Conservation (phyloP, 1,140 invertebrate species). For the Drosophila dunni region DNA sequence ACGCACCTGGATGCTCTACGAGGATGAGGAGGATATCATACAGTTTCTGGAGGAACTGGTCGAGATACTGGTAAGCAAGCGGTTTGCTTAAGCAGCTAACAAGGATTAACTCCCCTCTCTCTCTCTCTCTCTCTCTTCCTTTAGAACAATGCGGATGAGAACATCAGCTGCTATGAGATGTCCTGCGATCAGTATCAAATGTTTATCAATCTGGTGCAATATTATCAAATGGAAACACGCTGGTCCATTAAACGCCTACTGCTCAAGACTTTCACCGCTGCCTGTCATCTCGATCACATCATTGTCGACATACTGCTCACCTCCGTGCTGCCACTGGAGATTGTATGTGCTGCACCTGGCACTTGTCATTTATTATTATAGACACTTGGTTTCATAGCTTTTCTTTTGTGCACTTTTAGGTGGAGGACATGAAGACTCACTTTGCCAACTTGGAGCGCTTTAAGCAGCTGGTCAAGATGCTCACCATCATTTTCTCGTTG, state of each 20-base stretch:
- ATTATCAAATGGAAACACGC: slow-evolving; percentile 96
- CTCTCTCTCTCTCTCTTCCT: slow-evolving; percentile 58
- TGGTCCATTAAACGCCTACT: slow-evolving; percentile 92
- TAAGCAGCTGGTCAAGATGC: slow-evolving; percentile 88
- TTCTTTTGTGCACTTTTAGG: slow-evolving; percentile 31
- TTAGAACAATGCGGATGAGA: slow-evolving; percentile 93
- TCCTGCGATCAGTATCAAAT: slow-evolving; percentile 91
- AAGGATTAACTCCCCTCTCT: background rate
- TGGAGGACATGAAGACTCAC: slow-evolving; percentile 83
- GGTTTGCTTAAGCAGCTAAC: background rate
- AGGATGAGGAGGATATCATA: slow-evolving; percentile 94
- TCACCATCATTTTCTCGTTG: slow-evolving; percentile 94
- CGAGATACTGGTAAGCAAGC: slow-evolving; percentile 90
- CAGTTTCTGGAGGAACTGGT: slow-evolving; percentile 93
- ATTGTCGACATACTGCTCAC: slow-evolving; percentile 92
- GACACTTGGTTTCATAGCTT: no score
- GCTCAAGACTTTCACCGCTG: slow-evolving; percentile 92
- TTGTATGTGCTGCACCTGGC: slow-evolving; percentile 86
- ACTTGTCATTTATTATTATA: background rate
- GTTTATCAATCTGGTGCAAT: slow-evolving; percentile 92
- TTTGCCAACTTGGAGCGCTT: slow-evolving; percentile 81
- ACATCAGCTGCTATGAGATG: slow-evolving; percentile 91
- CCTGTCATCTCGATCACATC: slow-evolving; percentile 92
- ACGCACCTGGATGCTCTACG: slow-evolving; percentile 95
- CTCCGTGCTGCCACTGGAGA: slow-evolving; percentile 94